Evolutionary conservation across 2,888 invertebrate genomes (phyloP), one percentile per base, ranked within the genome.

Genomic region (Ptilodon capucinus): DNA sequence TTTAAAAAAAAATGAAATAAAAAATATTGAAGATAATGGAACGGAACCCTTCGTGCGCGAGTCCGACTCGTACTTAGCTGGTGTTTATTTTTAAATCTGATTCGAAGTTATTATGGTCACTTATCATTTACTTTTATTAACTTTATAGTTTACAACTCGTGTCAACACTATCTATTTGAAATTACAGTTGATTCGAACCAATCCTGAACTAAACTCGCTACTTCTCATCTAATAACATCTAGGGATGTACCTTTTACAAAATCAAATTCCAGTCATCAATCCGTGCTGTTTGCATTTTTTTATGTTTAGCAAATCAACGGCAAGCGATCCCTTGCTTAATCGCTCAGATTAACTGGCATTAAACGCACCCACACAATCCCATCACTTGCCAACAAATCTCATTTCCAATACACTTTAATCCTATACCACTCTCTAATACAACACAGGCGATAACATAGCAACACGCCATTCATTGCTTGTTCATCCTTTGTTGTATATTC

Each of bases 371-470:
- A 77, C 81, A 71, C 81, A 85, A 86, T 86, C 84, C 83, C 74
- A 86, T 85, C 82, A 81, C 81, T 84, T 79, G 76, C 75, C 76
- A 76, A 80, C 85, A 84, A 88, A 88, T 87, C 88, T 81, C 79
- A 84, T 89, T 88, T 80, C 75, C 79, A 82, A 76, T 86, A 84
- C 87, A 86, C 84, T 86, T 84, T 84, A 86, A 86, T 84, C 85
- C 77, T 50, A 51, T 48, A 61, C 58, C 56, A 53, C 42, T 38
- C 35, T 50, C 43, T 23, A 18, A 16, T 49, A 64, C 45, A 16
- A 58, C 8, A 6, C 49, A 45, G 46, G 32, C 50, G 23, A 40
- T 39, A 45, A 67, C 55, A 53, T 44, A 19, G 19, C 8, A 36
- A 4, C 18, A 25, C 23, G 7, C 2, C 21, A 50, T 68, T 55